Percentiles rank a stretch among this genome's conserved stretches.
Conservation (phyloP, 2,888 invertebrate genomes). For the Drosophila fungiperda region DNA sequence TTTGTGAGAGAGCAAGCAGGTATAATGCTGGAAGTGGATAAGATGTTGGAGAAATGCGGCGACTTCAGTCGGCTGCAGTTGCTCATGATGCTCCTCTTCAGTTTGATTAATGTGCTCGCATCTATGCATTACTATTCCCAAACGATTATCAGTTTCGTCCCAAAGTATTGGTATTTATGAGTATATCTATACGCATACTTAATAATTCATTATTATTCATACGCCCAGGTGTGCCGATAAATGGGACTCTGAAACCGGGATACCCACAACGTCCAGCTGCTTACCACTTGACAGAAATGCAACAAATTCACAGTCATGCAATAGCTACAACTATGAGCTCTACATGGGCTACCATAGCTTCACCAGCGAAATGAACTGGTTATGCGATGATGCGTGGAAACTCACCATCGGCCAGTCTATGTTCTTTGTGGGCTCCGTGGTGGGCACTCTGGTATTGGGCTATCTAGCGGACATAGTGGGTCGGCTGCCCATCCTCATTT, state of each 20-base stretch:
- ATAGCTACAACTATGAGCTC: constrained; percentile 86
- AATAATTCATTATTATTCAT: constrained; percentile 7
- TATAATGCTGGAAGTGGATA: constrained; percentile 84
- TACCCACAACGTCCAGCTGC: constrained; percentile 63
- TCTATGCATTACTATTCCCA: constrained; percentile 88
- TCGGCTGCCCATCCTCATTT: constrained; percentile 86
- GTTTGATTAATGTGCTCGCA: constrained; percentile 86
- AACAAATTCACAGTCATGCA: constrained; percentile 69
- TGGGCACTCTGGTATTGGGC: constrained; percentile 87
- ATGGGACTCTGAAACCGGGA: not conserved
- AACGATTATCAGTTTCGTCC: constrained; percentile 87
- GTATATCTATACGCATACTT: constrained; percentile 10
- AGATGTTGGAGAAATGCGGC: constrained; percentile 86
- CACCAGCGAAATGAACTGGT: constrained; percentile 88
- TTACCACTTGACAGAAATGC: constrained; percentile 35
- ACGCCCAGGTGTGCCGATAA: constrained; percentile 73
- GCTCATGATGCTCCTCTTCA: constrained; percentile 86
- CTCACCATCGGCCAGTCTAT: constrained; percentile 87
- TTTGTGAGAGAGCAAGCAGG: constrained; percentile 8
- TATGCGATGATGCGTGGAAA: constrained; percentile 87
- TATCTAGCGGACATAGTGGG: constrained; percentile 87
- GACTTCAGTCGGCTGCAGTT: constrained; percentile 86
- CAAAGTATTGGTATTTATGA: constrained; percentile 84
- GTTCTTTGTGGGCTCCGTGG: constrained; percentile 87
- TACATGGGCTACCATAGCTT: constrained; percentile 87